phyloP scores from a whole-genome alignment of 2,797 vertebrate species.

The Eulemur rubriventer region DNA sequence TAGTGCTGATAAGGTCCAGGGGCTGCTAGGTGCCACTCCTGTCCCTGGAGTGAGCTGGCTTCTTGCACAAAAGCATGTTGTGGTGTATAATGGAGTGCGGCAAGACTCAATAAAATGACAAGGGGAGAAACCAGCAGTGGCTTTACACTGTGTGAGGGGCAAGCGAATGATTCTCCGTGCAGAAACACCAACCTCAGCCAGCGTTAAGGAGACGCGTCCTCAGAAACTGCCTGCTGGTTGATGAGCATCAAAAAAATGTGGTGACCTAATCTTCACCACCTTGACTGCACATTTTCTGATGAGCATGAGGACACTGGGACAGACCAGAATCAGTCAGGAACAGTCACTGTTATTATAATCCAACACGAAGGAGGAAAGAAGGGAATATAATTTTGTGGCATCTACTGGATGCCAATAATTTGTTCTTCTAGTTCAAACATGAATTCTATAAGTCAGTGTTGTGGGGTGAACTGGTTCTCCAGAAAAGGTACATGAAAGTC shows the following conservation, averaged over 20 bases:
- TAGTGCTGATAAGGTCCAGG: slow-evolving; percentile 47
- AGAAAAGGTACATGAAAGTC: neutral
- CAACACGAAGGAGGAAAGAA: neutral
- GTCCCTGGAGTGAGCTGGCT: neutral
- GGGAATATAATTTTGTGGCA: neutral
- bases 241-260: neutral
- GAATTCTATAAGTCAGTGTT: neutral
- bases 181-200: neutral
- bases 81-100: neutral
- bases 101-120: neutral
- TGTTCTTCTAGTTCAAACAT: neutral
- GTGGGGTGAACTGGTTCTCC: neutral
- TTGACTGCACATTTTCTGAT: neutral
- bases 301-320: neutral
- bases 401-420: neutral
- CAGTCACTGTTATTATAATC: neutral
- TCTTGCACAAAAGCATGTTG: neutral
- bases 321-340: neutral
- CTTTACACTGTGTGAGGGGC: neutral
- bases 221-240: neutral
- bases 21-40: neutral
- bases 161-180: neutral
- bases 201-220: neutral
- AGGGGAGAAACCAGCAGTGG: neutral
- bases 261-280: neutral